Base-by-base conservation (phyloP, 2,888 invertebrate species). In the Exocentrus adspersus region DNA sequence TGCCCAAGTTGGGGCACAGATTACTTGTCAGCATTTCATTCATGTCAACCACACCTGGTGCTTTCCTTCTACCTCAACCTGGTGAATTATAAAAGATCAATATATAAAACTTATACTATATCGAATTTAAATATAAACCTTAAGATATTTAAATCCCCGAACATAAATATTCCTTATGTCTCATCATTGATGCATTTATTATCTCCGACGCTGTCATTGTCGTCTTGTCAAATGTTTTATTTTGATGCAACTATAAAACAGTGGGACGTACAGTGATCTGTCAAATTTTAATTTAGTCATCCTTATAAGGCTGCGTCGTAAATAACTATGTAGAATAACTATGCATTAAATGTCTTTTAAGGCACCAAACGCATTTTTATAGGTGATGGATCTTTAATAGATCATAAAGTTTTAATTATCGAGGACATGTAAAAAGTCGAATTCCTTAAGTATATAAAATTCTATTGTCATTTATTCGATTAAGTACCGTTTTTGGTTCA, bases 11-110 rank as follows among this genome's bases (percentile, higher is more conserved):
- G 68, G 64, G 65, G 68, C 71, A 72, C 70, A 73, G 70, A 72
- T 70, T 72, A 71, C 74, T 74, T 74, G 70, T 71, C 71, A 72
- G 68, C 73, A 68, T 73, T 69, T 72, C 70, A 68, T 71, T 69
- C 64, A 72, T 73, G 73, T 72, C 74, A 75, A 71, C 65, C 65
- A 68, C 74, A 75, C 72, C 74, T 72, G 74, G 70, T 73, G 68
- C 70, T 53, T 59, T 65, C 63, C 66, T 52, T 56, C 66, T 62
- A 70, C 69, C 64, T 72, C 70, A 73, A 69, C 62, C 69, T 69
- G 71, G 71, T 72, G 68, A 72, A 72, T 72, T 72, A 70, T 68
- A 69, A 69, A 69, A 70, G 71, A 73, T 72, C 71, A 72, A 73
- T 73, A 72, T 59, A 20, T 53, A 52, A 64, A 65, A 64, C 64